These are phyloP conservation scores for Chaetodon auriga DNA, from an alignment of 2,113 vertebrate species.

Conservation along the genomic window DNA sequence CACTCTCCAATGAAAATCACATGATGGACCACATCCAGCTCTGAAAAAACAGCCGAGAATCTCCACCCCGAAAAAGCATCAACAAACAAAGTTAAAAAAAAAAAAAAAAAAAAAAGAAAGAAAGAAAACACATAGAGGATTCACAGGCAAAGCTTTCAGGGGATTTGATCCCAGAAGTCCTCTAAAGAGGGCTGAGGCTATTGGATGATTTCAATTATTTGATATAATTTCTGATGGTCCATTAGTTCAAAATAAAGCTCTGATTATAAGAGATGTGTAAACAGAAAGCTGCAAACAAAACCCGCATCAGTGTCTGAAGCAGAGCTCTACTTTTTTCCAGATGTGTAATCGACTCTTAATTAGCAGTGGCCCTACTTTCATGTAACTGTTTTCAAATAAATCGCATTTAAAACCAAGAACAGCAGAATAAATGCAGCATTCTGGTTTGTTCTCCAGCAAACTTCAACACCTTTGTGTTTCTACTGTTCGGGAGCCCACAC, in stretches of 20 bases:
- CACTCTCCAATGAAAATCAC: slow-evolving; percentile 73
- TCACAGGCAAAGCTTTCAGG: slow-evolving; percentile 54
- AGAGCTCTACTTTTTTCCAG: slow-evolving; percentile 67
- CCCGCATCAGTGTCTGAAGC: slow-evolving; percentile 49
- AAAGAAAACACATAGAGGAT: neutral
- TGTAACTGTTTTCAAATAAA: slow-evolving; percentile 60
- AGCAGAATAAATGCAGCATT: slow-evolving; percentile 42
- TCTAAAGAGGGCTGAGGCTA: slow-evolving; percentile 49
- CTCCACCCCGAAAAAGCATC: slow-evolving; percentile 65
- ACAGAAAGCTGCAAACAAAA: slow-evolving; percentile 75
- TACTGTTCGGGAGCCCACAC: slow-evolving; percentile 39
- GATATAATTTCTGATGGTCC: slow-evolving; percentile 84
- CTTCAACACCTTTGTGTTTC: slow-evolving; percentile 65
- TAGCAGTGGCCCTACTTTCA: slow-evolving; percentile 58
- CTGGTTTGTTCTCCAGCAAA: slow-evolving; percentile 52
- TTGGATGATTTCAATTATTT: slow-evolving; percentile 79
- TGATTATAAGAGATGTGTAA: slow-evolving; percentile 72
- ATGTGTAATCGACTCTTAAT: slow-evolving; percentile 74
- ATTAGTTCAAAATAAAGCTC: slow-evolving; percentile 83
- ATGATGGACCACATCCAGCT: slow-evolving; percentile 67
- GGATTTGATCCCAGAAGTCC: slow-evolving; percentile 52
- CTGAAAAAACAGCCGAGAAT: slow-evolving; percentile 42
- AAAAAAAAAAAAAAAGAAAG: neutral
- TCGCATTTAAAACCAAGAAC: slow-evolving; percentile 33
- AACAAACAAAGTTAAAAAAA: slow-evolving; percentile 65